Evolutionary conservation across 2,797 vertebrate genomes (phyloP).

Genomic region (Zenarchopterus dispar): DNA sequence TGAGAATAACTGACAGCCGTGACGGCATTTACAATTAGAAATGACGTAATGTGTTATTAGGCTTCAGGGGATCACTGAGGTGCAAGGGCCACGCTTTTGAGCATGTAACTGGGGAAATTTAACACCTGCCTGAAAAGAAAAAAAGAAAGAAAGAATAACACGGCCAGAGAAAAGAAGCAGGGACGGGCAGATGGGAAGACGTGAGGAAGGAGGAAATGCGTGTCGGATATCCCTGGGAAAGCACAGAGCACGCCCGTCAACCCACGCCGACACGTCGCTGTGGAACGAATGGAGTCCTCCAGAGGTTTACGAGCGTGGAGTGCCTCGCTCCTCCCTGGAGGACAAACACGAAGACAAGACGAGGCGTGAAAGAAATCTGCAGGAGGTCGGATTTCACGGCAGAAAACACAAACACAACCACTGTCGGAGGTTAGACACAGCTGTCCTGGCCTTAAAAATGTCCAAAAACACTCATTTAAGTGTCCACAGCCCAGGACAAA

Average conservation of each 20-base stretch:
- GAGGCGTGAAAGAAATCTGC: neutral
- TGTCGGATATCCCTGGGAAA: slow-evolving; percentile 76
- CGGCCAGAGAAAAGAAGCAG: slow-evolving; percentile 7
- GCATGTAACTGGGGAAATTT: slow-evolving; percentile 31
- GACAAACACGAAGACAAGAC: neutral
- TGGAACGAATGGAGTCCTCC: slow-evolving; percentile 29
- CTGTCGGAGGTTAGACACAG: neutral
- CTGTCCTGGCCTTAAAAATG: neutral
- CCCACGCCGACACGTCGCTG: slow-evolving; percentile 42
- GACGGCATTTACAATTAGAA: no score
- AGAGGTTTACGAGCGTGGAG: slow-evolving; percentile 15
- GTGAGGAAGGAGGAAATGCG: slow-evolving; percentile 50
- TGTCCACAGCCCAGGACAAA: neutral
- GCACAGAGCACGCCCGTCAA: slow-evolving; percentile 28
- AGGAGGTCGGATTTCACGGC: neutral
- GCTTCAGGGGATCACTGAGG: slow-evolving; percentile 41
- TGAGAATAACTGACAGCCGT: no score
- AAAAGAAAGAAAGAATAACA: neutral
- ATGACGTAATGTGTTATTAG: slow-evolving; percentile 27
- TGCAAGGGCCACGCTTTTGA: slow-evolving; percentile 28
- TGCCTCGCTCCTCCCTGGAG: neutral
- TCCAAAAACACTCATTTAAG: neutral
- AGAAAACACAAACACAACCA: neutral
- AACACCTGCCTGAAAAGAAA: slow-evolving; percentile 24
- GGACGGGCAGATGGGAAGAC: slow-evolving; percentile 39